These are phyloP conservation scores for Choristoneura fumiferana DNA, from an alignment of 1,140 invertebrate genomes.

Conservation along the genomic window DNA sequence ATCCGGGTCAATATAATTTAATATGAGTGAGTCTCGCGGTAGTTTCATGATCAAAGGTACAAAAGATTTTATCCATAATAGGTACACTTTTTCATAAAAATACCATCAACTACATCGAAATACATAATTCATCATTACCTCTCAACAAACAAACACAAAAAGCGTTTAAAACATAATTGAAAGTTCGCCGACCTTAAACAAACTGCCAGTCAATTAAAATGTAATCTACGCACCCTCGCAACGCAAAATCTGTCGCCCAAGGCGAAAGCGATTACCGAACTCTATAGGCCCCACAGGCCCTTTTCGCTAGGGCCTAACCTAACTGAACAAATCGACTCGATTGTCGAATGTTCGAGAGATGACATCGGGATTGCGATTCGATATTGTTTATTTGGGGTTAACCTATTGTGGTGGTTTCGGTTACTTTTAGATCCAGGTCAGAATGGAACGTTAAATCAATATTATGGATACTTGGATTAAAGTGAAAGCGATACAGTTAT, in stretches of 20 bases:
- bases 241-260: conserved; percentile 40
- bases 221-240: conserved; percentile 29
- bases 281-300: conserved; percentile 32
- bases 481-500: too few relatives aligned
- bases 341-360: conserved; percentile 45
- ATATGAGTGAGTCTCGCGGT: too few relatives aligned
- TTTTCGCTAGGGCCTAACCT: conserved; percentile 42
- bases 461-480: too few relatives aligned
- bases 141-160: conserved; percentile 10
- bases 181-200: conserved; percentile 33
- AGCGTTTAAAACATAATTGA: conserved; percentile 11
- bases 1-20: too few relatives aligned
- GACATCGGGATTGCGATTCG: conserved; percentile 41
- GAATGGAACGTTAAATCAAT: not conserved
- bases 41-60: too few relatives aligned
- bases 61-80: too few relatives aligned
- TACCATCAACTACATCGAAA: too few relatives aligned
- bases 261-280: conserved; percentile 55
- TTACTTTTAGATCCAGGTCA: conserved; percentile 39
- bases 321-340: conserved; percentile 42
- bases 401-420: conserved; percentile 23
- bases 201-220: conserved; percentile 42
- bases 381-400: conserved; percentile 47
- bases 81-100: too few relatives aligned
- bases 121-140: not conserved